Evolutionary conservation across 2,797 vertebrate genomes (phyloP).

Genomic region (Potorous gilbertii): DNA sequence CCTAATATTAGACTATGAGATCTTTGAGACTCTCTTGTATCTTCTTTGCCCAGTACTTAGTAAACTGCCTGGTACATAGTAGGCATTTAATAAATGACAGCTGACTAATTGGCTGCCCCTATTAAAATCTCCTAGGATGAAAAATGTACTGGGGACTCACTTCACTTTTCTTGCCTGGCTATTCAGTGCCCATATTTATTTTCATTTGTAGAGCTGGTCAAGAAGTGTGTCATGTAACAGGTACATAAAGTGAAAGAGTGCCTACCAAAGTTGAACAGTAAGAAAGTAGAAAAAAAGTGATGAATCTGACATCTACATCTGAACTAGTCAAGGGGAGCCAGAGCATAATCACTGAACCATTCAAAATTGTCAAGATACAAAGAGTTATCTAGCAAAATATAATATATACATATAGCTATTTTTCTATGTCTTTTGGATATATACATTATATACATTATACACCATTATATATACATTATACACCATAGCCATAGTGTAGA

Average conservation of each 20-base stretch:
- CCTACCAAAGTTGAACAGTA: not conserved
- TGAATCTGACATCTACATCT: not conserved
- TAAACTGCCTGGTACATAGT: not conserved
- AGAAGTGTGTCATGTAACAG: not conserved
- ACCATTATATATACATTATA: not conserved
- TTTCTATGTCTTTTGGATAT: not conserved
- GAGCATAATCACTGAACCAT: not conserved
- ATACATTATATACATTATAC: not conserved
- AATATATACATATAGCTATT: not conserved
- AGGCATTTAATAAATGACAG: not conserved
- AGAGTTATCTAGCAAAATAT: not conserved
- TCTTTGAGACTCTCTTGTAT: not conserved
- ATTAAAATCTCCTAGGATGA: not conserved
- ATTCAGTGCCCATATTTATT: not conserved
- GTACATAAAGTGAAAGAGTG: not conserved
- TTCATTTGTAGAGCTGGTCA: not conserved
- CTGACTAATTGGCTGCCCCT: not conserved
- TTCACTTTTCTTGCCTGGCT: not conserved
- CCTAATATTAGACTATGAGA: not conserved
- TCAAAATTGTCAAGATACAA: not conserved
- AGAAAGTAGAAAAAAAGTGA: conserved; percentile 9
- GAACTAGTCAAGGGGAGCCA: conserved; percentile 5
- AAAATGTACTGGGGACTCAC: not conserved
- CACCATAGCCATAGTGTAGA: not conserved
- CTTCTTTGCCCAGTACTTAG: not conserved